Base-by-base conservation (phyloP, 2,888 invertebrate species). In the Microchrysa polita region DNA sequence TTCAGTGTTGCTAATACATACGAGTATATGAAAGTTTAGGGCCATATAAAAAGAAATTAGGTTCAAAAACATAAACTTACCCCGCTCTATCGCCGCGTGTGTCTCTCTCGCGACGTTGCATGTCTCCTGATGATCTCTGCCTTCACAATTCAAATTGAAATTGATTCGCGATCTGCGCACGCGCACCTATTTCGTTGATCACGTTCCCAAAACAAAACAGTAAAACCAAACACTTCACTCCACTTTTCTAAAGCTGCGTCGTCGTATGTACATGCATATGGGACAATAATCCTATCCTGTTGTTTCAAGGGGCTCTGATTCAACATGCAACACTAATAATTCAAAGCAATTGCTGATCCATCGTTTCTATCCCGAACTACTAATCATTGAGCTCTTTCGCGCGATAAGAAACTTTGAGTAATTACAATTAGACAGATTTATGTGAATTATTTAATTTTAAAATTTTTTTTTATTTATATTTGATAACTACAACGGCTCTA, bases 61-160 rank as follows among this genome's bases (percentile, higher is more conserved):
- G n/a, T n/a, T n/a, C n/a, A n/a, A 34, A 34, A 34, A n/a, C 48
- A 7, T n/a, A 2, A n/a, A 75, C 73, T 72, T 60, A 75, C 75
- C 75, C 71, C 34, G 75, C 14, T 40, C 73, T 72, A 42, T 74
- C 76, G 44, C 67, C 67, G 27, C 74, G 67, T 18, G 55, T 69
- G 59, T 76, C 74, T 44, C 76, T 48, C 23, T 74, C 76, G n/a
- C 74, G 72, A 63, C 74, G 74, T 61, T 76, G 76, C 76, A 76
- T 76, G 12, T 12, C 71, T 57, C n/a, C 55, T 5, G 14, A 34
- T 5, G 14, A 34, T 2, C 7, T 34, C 27, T 34, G 7, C 27
- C 4, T 34, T 34, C 27, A n/a, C n/a, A 48, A 48, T 48, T 12
- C n/a, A n/a, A n/a, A 48, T 48, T 12, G 48, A n/a, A 34, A 34